Conservation (phyloP, 2,888 invertebrate species). For the Drosophila paranaensis region DNA sequence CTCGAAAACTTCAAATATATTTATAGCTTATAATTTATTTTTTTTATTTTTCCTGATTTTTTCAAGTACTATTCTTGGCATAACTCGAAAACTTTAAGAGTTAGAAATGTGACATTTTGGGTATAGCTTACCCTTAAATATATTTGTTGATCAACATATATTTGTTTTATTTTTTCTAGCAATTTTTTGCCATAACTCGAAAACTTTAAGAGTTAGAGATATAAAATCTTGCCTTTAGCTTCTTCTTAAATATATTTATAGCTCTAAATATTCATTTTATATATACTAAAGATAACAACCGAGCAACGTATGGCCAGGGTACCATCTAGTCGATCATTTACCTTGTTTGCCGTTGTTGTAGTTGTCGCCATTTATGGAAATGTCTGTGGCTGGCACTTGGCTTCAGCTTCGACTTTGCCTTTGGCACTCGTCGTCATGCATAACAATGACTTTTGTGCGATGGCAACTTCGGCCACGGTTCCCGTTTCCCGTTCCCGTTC, state of each 20-base stretch:
- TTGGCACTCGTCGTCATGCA: constrained; percentile 73
- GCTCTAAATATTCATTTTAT: background rate
- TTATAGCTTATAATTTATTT: no score
- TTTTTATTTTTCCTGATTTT: no score
- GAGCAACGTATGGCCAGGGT: background rate
- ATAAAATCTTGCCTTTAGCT: background rate
- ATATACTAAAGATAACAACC: background rate
- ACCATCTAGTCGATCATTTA: background rate
- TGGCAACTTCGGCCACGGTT: constrained; percentile 29
- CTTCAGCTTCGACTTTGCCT: constrained; percentile 45
- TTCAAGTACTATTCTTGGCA: no score
- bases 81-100: background rate
- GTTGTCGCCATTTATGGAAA: constrained; percentile 69
- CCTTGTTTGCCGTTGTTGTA: constrained; percentile 15
- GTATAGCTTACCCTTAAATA: background rate
- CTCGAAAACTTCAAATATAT: background rate
- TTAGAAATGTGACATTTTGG: background rate
- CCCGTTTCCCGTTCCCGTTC: constrained; percentile 26
- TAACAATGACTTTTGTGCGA: constrained; percentile 75
- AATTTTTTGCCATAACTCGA: no score
- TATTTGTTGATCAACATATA: no score
- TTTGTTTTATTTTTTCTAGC: no score
- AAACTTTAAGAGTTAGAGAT: no score
- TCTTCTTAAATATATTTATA: background rate
- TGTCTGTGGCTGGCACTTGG: constrained; percentile 44